These are phyloP conservation scores for cat (Felis catus) DNA, from an alignment of 2,113 vertebrate genomes.

Conservation along the genomic window DNA sequence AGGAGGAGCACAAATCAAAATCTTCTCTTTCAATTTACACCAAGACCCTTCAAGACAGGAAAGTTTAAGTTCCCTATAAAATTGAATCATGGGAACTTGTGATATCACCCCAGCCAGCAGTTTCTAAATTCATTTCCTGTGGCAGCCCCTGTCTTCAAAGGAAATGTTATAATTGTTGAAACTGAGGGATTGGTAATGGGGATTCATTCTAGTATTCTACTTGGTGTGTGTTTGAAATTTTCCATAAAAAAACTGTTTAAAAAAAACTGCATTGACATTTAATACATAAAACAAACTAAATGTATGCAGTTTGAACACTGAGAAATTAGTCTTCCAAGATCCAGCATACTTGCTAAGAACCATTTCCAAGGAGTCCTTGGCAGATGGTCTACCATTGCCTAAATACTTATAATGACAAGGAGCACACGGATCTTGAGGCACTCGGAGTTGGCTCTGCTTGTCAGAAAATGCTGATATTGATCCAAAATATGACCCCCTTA, in stretches of 20 bases:
- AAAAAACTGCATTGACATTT: background rate
- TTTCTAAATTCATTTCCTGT: conserved; percentile 7
- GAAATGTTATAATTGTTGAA: background rate
- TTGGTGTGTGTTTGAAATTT: background rate
- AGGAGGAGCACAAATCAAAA: background rate
- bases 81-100: background rate
- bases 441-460: background rate
- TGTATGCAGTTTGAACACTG: background rate
- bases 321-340: background rate
- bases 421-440: background rate
- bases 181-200: background rate
- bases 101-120: background rate
- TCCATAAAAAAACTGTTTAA: background rate
- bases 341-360: background rate
- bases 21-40: background rate
- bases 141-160: background rate
- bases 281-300: background rate
- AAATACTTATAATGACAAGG: background rate
- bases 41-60: background rate
- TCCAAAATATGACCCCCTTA: background rate
- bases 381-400: background rate
- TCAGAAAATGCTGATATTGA: background rate
- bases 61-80: background rate
- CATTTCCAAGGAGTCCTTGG: background rate
- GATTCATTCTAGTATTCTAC: background rate